Evolutionary conservation across 2,888 invertebrate species (phyloP).

Genomic region (Orgyia antiqua): DNA sequence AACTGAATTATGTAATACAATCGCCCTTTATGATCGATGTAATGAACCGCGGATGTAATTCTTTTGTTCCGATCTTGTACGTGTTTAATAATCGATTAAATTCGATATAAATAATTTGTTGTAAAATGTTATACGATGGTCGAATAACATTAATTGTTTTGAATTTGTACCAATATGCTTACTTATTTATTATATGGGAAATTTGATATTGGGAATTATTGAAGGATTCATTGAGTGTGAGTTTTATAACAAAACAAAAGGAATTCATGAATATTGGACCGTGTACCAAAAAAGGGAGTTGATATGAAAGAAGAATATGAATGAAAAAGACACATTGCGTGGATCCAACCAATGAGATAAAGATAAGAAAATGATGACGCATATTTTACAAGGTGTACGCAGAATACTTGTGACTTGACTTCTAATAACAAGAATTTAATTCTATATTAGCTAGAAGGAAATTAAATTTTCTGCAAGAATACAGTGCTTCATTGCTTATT

Average conservation of each 20-base stretch:
- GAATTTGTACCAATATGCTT: slow-evolving; percentile 10
- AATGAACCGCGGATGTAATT: slow-evolving; percentile 5
- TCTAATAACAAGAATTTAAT: no score
- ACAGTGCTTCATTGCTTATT: no score
- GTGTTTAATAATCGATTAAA: slow-evolving; percentile 2
- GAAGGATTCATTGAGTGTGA: no score
- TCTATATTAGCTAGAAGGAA: no score
- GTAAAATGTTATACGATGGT: slow-evolving; percentile 4
- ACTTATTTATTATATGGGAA: slow-evolving; percentile 7
- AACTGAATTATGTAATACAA: slow-evolving; percentile 9
- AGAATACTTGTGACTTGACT: no score
- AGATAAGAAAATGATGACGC: no score
- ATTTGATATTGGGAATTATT: neutral
- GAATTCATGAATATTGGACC: neutral
- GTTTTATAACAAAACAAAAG: neutral
- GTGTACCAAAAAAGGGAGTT: neutral
- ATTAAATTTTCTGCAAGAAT: no score
- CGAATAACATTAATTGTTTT: slow-evolving; percentile 4
- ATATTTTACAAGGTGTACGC: no score
- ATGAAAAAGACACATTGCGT: no score
- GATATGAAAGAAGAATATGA: no score
- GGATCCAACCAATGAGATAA: no score
- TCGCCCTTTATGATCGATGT: slow-evolving; percentile 10
- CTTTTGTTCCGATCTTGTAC: slow-evolving; percentile 13
- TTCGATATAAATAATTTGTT: slow-evolving; percentile 11